Conservation (phyloP, 2,888 invertebrate genomes). For the Alcis repandata region DNA sequence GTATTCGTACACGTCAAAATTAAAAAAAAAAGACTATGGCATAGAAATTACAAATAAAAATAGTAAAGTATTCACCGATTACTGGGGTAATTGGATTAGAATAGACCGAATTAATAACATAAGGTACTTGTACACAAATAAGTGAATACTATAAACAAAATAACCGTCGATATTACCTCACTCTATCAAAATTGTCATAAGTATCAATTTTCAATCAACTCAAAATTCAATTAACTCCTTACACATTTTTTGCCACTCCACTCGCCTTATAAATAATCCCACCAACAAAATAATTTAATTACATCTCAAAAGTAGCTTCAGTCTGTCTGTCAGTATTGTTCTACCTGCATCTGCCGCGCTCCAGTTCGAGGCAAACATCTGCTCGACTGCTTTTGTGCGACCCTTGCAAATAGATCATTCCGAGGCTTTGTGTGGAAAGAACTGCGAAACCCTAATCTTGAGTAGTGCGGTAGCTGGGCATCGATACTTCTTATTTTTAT, state of each 20-base stretch:
- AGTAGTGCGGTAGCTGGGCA: conserved; percentile 56
- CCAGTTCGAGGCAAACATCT: conserved; percentile 80
- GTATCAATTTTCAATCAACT: conserved; percentile 27
- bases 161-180: no score
- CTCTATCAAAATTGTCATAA: not conserved
- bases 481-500: conserved; percentile 9
- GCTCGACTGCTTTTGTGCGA: conserved; percentile 60
- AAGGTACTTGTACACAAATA: not conserved
- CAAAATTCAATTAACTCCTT: conserved; percentile 12
- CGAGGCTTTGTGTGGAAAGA: conserved; percentile 62
- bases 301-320: conserved; percentile 63
- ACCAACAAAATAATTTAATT: conserved; percentile 69
- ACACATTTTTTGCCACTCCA: conserved; percentile 15
- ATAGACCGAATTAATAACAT: no score
- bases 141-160: no score
- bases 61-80: no score
- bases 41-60: no score
- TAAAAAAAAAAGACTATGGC: no score
- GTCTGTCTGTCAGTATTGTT: conserved; percentile 60
- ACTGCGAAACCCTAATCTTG: conserved; percentile 71
- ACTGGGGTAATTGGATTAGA: no score
- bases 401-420: conserved; percentile 72
- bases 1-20: no score
- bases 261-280: conserved; percentile 43
- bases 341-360: conserved; percentile 75